These are phyloP conservation scores for Actinemys pallida DNA, from an alignment of 2,113 vertebrate genomes.

Conservation along the genomic window DNA sequence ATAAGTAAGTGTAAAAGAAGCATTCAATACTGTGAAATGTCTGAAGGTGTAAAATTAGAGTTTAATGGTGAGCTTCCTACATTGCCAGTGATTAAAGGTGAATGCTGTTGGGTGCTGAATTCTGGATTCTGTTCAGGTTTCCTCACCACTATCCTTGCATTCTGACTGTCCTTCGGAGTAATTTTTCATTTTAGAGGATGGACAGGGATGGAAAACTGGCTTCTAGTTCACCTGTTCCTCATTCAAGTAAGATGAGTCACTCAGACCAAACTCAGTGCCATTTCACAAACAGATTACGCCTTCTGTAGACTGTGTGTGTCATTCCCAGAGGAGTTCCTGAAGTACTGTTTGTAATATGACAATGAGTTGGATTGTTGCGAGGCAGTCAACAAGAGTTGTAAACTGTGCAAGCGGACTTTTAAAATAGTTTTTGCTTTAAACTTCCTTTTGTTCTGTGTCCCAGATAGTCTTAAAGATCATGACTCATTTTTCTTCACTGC, in stretches of 20 bases:
- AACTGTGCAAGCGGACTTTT: neutral
- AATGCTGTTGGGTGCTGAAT: neutral
- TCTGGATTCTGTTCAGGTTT: neutral
- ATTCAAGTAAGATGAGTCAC: slow-evolving; percentile 32
- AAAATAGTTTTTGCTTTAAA: neutral
- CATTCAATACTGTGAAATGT: neutral
- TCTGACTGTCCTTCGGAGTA: neutral
- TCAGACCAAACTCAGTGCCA: neutral
- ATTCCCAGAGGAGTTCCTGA: neutral
- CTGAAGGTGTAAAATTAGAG: neutral
- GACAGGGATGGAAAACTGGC: neutral
- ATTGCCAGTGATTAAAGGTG: neutral
- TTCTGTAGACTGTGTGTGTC: neutral
- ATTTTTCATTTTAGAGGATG: neutral
- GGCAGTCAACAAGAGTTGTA: neutral
- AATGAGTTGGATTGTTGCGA: neutral
- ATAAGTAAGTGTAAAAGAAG: neutral
- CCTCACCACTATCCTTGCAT: neutral
- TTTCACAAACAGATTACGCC: neutral
- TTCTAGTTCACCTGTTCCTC: neutral
- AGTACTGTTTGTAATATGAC: neutral
- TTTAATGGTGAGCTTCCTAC: neutral
- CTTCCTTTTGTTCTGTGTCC: neutral
- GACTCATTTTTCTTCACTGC: neutral
- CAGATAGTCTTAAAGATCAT: neutral